Percentiles rank a stretch among this genome's conserved stretches.
phyloP scores from a whole-genome alignment of 2,797 vertebrate species.

The Sparidentex hasta region DNA sequence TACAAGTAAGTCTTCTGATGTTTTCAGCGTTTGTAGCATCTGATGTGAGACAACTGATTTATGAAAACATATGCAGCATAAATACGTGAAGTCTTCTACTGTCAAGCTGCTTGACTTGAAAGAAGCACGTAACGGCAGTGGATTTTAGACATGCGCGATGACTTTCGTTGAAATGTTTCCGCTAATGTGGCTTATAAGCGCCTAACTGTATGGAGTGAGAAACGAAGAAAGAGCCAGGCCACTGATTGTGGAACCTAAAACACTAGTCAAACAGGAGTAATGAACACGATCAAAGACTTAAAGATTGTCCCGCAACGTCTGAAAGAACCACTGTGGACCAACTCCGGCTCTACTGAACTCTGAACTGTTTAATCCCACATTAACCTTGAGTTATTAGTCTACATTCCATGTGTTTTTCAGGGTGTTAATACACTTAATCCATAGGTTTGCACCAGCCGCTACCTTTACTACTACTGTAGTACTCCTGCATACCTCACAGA shows the following conservation, averaged over 20 bases:
- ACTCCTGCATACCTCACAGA: conserved; percentile 7
- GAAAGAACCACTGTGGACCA: conserved; percentile 26
- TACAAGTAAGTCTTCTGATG: neutral
- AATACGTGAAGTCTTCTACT: neutral
- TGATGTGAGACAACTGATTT: neutral
- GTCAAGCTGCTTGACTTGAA: neutral
- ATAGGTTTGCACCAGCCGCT: conserved; percentile 21
- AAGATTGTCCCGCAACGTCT: conserved; percentile 20
- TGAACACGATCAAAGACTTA: conserved; percentile 26
- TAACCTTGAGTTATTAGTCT: conserved; percentile 52
- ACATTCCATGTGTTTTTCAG: conserved; percentile 51
- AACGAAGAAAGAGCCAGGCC: neutral
- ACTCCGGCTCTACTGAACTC: conserved; percentile 36
- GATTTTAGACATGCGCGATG: neutral
- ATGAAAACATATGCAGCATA: neutral
- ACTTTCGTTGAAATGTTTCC: neutral
- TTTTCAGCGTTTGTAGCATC: neutral
- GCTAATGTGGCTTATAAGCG: conserved; percentile 7
- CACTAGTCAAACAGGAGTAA: neutral
- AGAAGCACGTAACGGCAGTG: neutral
- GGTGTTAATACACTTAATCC: conserved; percentile 47
- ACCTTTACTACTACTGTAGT: conserved; percentile 27
- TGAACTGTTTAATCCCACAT: conserved; percentile 58
- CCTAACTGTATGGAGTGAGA: neutral
- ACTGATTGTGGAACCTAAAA: neutral